phyloP scores from a whole-genome alignment of 2,797 vertebrate genomes.

The Psittacula derbiana region DNA sequence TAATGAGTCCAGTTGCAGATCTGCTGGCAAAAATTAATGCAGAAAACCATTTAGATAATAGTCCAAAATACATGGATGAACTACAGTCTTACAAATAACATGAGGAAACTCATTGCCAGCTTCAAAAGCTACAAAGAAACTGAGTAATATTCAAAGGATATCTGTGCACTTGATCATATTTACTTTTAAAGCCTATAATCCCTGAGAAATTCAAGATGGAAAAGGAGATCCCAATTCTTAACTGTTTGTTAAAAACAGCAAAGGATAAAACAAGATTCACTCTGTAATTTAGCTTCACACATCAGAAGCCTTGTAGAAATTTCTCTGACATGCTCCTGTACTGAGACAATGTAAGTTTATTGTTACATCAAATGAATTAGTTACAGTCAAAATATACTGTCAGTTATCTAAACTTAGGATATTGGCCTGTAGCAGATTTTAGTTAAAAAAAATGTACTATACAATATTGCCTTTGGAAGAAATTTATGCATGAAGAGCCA shows the following conservation, averaged over 20 bases:
- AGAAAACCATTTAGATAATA: not conserved
- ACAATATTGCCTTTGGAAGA: not conserved
- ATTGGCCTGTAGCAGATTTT: not conserved
- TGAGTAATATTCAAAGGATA: not conserved
- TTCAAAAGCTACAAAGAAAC: not conserved
- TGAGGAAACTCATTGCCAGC: not conserved
- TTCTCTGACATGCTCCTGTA: not conserved
- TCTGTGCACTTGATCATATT: not conserved
- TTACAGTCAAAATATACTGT: not conserved
- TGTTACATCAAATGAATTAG: not conserved
- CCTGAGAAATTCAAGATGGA: not conserved
- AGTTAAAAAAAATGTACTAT: not conserved
- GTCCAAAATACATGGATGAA: not conserved
- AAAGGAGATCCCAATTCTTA: not conserved
- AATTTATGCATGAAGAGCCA: not conserved
- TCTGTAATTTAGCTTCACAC: not conserved
- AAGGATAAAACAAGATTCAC: not conserved
- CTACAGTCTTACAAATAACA: not conserved
- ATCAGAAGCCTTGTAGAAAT: not conserved
- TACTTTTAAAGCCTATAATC: not conserved
- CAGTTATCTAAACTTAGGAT: conserved; percentile 12
- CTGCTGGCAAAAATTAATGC: not conserved
- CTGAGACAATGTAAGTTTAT: not conserved
- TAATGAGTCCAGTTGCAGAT: not conserved
- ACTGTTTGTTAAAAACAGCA: not conserved